These are phyloP conservation scores for Erinaceus europaeus DNA, from an alignment of 2,113 vertebrate species.

Conservation along the genomic window DNA sequence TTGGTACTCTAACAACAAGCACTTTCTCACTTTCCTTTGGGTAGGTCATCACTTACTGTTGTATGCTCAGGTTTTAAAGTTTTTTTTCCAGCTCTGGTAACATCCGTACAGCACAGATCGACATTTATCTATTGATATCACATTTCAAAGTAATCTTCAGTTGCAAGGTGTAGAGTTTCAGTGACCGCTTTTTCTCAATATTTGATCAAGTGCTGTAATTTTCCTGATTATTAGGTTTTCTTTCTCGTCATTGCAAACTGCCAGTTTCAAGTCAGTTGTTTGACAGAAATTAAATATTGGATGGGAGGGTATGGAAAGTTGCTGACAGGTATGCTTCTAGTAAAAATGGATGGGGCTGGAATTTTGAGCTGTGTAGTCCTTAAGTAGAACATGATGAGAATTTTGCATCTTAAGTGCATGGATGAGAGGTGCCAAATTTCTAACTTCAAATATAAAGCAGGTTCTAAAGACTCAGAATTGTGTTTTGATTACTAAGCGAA, in stretches of 20 bases:
- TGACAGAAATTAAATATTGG: not conserved
- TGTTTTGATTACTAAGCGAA: conserved; percentile 14
- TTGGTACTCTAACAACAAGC: not conserved
- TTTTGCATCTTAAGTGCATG: conserved; percentile 28
- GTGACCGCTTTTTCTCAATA: not conserved
- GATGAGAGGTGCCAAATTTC: not conserved
- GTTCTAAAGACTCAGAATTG: not conserved
- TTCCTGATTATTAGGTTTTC: not conserved
- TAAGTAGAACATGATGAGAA: not conserved
- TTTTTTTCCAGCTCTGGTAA: not conserved
- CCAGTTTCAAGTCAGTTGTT: not conserved
- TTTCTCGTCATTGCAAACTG: not conserved
- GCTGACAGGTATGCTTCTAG: too few relatives aligned
- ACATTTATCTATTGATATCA: not conserved
- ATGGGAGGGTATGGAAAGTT: not conserved
- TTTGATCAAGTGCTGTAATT: not conserved
- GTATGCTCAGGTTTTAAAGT: not conserved
- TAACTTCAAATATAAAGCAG: conserved; percentile 17
- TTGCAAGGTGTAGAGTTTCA: not conserved
- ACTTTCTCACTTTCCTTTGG: not conserved
- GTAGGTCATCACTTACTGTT: not conserved
- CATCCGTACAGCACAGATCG: not conserved
- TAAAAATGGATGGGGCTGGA: too few relatives aligned
- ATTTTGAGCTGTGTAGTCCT: too few relatives aligned
- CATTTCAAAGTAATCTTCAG: not conserved